A percentile compares a stretch with the other conserved stretches of the same genome.
Conservation (phyloP, 2,797 vertebrate genomes). For the Siniperca scherzeri region DNA sequence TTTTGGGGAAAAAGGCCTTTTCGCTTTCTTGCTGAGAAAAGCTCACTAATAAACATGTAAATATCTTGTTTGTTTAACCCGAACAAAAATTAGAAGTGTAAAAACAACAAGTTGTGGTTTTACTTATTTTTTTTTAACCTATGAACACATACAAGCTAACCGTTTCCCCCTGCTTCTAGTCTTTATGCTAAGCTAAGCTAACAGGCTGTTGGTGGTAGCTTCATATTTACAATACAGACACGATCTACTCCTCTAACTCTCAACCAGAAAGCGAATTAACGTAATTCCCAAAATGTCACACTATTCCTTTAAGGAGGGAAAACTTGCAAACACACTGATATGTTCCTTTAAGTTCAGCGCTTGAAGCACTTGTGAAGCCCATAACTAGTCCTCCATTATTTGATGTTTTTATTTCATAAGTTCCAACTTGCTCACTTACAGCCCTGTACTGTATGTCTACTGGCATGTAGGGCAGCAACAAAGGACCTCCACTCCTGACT, state of each 20-base stretch:
- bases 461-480: no score
- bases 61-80: not conserved
- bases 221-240: not conserved
- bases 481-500: not conserved
- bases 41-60: not conserved
- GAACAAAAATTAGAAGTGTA: not conserved
- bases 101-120: not conserved
- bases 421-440: not conserved
- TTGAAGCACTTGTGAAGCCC: not conserved
- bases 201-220: not conserved
- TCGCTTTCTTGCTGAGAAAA: not conserved
- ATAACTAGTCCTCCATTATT: slow-evolving; percentile 14
- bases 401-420: slow-evolving; percentile 24
- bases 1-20: not conserved
- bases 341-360: not conserved
- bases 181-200: not conserved
- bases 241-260: not conserved
- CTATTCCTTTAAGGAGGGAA: not conserved
- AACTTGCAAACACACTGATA: not conserved
- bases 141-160: not conserved
- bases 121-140: not conserved
- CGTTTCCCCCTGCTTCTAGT: not conserved
- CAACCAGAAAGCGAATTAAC: not conserved
- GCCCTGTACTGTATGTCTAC: no score
- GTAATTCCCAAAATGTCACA: not conserved